Evolutionary conservation across 2,113 vertebrate genomes (phyloP).

Genomic region (Notothenia coriiceps): DNA sequence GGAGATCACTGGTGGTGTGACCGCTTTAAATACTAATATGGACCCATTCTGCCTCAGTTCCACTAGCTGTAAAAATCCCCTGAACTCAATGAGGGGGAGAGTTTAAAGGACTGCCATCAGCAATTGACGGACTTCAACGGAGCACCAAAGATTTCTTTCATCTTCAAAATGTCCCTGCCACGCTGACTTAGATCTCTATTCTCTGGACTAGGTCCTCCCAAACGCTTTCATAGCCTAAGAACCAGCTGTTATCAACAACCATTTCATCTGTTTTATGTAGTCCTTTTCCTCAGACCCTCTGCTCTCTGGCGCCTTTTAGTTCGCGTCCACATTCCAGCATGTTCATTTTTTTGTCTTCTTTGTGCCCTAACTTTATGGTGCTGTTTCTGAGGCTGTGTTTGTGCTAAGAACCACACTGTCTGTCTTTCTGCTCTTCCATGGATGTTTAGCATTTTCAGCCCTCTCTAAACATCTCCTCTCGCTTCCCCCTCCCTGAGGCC

Average conservation of each 20-base stretch:
- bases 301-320: constrained; percentile 22
- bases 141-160: constrained; percentile 43
- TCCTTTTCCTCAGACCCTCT: constrained; percentile 24
- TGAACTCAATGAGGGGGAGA: constrained; percentile 8
- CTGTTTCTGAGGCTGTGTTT: constrained; percentile 19
- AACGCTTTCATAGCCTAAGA: constrained; percentile 45
- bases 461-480: constrained; percentile 66
- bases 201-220: constrained; percentile 34
- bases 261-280: constrained; percentile 43
- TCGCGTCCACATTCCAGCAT: constrained; percentile 23
- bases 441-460: constrained; percentile 65
- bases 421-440: constrained; percentile 55
- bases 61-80: constrained; percentile 15
- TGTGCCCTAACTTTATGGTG: constrained; percentile 2
- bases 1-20: constrained; percentile 9
- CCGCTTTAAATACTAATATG: constrained; percentile 7
- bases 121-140: constrained; percentile 36
- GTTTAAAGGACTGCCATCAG: constrained; percentile 49
- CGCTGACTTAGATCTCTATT: constrained; percentile 40
- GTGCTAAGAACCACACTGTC: constrained; percentile 38
- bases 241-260: constrained; percentile 41
- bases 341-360: background rate
- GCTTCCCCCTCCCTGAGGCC: constrained; percentile 62
- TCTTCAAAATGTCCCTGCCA: constrained; percentile 58
- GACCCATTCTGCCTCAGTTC: constrained; percentile 7